These are phyloP conservation scores for Gnathonemus echidnorhynchus DNA, from an alignment of 2,113 vertebrate species.

Conservation along the genomic window DNA sequence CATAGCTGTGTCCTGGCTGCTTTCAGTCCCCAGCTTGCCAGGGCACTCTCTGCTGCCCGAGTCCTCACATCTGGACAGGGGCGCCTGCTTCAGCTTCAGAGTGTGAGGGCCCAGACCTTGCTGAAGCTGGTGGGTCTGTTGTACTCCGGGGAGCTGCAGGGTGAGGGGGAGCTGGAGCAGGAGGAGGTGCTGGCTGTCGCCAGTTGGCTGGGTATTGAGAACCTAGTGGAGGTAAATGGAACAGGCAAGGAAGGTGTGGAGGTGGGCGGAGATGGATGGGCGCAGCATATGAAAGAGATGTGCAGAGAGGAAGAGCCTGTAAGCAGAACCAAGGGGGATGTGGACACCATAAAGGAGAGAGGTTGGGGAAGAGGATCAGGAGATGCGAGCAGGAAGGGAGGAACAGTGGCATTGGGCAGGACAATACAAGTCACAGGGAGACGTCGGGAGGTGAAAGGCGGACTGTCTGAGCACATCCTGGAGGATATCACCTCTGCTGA, in stretches of 20 bases:
- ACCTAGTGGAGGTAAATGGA: constrained; percentile 45
- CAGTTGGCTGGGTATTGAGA: constrained; percentile 59
- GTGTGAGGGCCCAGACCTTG: constrained; percentile 61
- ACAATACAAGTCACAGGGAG: constrained; percentile 15
- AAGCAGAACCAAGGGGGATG: neutral
- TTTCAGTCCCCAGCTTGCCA: constrained; percentile 74
- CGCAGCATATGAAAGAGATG: constrained; percentile 13
- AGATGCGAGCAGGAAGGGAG: neutral
- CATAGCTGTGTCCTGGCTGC: constrained; percentile 78
- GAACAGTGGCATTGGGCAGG: neutral
- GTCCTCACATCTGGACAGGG: constrained; percentile 44
- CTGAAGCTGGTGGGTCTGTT: constrained; percentile 75
- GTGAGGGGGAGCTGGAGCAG: constrained; percentile 55
- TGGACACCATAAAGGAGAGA: neutral
- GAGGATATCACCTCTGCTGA: neutral
- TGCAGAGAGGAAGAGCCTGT: neutral
- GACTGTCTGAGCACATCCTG: neutral
- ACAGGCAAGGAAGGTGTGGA: constrained; percentile 13
- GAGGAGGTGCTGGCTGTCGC: constrained; percentile 69
- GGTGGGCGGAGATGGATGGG: constrained; percentile 24
- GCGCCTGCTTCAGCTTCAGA: constrained; percentile 59
- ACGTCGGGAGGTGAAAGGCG: constrained; percentile 2
- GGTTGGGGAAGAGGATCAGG: neutral
- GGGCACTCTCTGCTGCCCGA: constrained; percentile 51
- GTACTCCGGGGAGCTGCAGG: constrained; percentile 72